These are phyloP conservation scores for Simalia tracyae DNA, from an alignment of 2,797 vertebrate species.

Conservation along the genomic window DNA sequence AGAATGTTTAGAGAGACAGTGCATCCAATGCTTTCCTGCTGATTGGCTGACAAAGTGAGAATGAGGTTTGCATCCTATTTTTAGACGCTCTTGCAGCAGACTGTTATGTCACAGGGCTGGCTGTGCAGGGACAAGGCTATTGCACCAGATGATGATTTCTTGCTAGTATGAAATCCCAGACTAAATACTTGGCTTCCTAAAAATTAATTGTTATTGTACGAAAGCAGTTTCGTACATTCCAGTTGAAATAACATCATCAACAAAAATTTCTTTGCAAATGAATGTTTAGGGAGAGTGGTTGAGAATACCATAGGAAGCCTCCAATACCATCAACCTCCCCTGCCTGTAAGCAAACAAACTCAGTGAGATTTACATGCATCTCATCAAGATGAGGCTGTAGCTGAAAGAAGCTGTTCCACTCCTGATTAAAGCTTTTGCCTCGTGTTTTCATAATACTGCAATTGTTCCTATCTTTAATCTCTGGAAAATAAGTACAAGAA, in stretches of 20 bases:
- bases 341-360: not conserved
- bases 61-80: constrained; percentile 64
- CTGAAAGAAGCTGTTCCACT: not conserved
- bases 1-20: not conserved
- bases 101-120: constrained; percentile 10
- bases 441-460: not conserved
- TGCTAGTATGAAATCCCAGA: not conserved
- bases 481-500: not conserved
- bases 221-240: not conserved
- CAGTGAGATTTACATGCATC: not conserved
- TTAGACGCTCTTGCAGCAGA: constrained; percentile 61
- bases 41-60: constrained; percentile 38
- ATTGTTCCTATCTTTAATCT: not conserved
- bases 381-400: not conserved
- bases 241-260: not conserved
- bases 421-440: not conserved
- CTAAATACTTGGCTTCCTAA: fast-evolving
- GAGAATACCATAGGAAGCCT: fast-evolving
- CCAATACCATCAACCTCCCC: not conserved
- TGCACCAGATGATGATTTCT: not conserved
- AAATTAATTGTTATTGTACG: not conserved
- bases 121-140: constrained; percentile 48
- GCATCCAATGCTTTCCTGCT: not conserved
- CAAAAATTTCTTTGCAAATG: not conserved
- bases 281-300: not conserved